Evolutionary conservation across 2,888 invertebrate genomes (phyloP).

Genomic region (Lacanobia wlatinum): DNA sequence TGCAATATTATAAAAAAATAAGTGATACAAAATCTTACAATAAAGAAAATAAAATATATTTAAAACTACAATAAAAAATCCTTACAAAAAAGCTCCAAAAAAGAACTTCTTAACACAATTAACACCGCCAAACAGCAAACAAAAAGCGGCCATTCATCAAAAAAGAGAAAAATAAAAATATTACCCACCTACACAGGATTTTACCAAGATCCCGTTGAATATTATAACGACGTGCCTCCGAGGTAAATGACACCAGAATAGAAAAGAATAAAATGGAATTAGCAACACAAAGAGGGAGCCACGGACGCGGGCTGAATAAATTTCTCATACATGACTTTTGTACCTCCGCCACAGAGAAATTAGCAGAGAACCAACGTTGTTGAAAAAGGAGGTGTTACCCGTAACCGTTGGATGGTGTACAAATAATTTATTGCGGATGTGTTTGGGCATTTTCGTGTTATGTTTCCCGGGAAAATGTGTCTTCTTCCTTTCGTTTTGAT

Average conservation of each 20-base stretch:
- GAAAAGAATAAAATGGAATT: conserved; percentile 83
- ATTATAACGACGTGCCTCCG: conserved; percentile 68
- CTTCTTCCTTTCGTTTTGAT: background rate
- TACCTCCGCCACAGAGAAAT: conserved; percentile 63
- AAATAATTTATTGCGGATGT: conserved; percentile 45
- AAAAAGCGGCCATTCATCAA: conserved; percentile 50
- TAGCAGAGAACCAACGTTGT: conserved; percentile 41
- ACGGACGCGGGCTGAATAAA: conserved; percentile 79
- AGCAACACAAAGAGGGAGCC: conserved; percentile 80
- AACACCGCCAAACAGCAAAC: conserved; percentile 32
- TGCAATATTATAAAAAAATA: too few species aligned
- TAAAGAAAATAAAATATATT: background rate
- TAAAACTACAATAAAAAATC: background rate
- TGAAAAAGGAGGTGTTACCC: conserved; percentile 40
- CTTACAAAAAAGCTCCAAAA: background rate
- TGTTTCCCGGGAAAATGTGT: background rate
- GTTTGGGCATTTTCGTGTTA: conserved; percentile 16
- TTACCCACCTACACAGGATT: conserved; percentile 44
- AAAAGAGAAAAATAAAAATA: conserved; percentile 45
- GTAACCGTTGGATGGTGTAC: conserved; percentile 29
- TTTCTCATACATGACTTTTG: conserved; percentile 79
- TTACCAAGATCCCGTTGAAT: conserved; percentile 68
- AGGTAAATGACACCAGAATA: conserved; percentile 76
- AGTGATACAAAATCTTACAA: background rate
- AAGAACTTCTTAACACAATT: conserved; percentile 39